These are phyloP conservation scores for Patiria pectinifera DNA, from an alignment of 53 echinoderm and acorn worm species.

Conservation along the genomic window DNA sequence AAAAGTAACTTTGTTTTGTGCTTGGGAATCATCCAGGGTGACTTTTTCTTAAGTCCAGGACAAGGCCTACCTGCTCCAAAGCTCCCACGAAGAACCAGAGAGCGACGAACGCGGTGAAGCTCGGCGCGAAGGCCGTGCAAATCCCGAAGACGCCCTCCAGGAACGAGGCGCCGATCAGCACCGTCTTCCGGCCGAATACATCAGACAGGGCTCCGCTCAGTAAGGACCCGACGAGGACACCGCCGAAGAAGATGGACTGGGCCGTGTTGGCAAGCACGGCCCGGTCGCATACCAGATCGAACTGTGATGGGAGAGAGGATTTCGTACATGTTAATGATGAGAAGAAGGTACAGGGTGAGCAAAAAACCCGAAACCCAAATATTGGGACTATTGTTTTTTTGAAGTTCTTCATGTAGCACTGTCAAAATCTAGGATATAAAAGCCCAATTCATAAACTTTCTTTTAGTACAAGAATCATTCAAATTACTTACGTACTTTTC, in stretches of 20 bases:
- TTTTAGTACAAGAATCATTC: too few relatives aligned
- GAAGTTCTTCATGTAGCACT: too few relatives aligned
- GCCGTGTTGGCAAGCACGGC: constrained; percentile 65
- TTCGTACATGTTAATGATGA: neutral
- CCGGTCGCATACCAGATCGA: constrained; percentile 74
- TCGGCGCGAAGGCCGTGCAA: constrained; percentile 63
- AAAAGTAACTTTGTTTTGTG: too few relatives aligned
- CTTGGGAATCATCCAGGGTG: neutral
- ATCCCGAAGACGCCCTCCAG: constrained; percentile 77
- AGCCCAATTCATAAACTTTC: too few relatives aligned
- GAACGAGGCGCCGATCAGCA: constrained; percentile 61
- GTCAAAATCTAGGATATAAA: too few relatives aligned
- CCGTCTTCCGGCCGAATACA: constrained; percentile 76
- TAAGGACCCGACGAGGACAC: constrained; percentile 82
- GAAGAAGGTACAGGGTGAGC: neutral
- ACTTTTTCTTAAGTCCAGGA: too few relatives aligned
- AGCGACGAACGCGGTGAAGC: constrained; percentile 73
- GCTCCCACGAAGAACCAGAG: constrained; percentile 87
- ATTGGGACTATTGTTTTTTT: too few relatives aligned
- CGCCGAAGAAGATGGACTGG: constrained; percentile 84
- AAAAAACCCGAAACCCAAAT: neutral
- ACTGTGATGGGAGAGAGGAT: constrained; percentile 22
- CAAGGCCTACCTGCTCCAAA: constrained; percentile 81
- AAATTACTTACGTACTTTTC: too few relatives aligned
- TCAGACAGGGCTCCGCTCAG: constrained; percentile 84